Base-by-base conservation (phyloP, 1,140 invertebrate species). In the Calephelis virginiensis region DNA sequence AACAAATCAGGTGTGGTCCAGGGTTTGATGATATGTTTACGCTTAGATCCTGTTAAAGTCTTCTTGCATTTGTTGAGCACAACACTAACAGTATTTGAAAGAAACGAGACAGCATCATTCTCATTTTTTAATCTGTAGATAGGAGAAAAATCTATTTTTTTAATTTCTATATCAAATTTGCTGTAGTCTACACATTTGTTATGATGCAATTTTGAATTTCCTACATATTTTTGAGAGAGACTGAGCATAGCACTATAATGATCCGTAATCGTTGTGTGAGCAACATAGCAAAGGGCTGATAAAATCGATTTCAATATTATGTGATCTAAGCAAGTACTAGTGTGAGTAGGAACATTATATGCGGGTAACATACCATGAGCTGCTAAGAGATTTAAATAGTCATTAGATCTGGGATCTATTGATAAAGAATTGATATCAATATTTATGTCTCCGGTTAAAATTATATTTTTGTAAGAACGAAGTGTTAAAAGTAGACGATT, bases 1-100 rank as follows among this genome's bases (percentile, higher is more conserved):
- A 49, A 49, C 47, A 49, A 49, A 49, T 12, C 47, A 13, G n/a
- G 47, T 49, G 47, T 49, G n/a, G n/a, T 49, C 47, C 47, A 49
- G 8, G n/a, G 47, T 49, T 49, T 49, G 8, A 49, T 8, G 6
- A 49, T 49, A 49, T 49, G n/a, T 49, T 49, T 49, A n/a, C 47
- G 47, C 8, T 49, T 49, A 13, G 47, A 49, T 13, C 12, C 8
- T 49, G 13, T 8, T n/a, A 49, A 8, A 13, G n/a, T n/a, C 13
- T 49, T 49, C 8, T 12, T 13, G 47, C 47, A 49, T 13, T 49
- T 49, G 6, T 49, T 14, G 9, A 50, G 13, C 17, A 50, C 8
- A 50, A 14, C 5, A 14, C n/a, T 14, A 50, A 50, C 2, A 14
- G 13, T 50, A 50, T n/a, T 50, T 13, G 49, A 50, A 6, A 50